Evolutionary conservation across 2,113 vertebrate species (phyloP), one percentile per base, ranked within the genome.

Genomic region (Passer domesticus): DNA sequence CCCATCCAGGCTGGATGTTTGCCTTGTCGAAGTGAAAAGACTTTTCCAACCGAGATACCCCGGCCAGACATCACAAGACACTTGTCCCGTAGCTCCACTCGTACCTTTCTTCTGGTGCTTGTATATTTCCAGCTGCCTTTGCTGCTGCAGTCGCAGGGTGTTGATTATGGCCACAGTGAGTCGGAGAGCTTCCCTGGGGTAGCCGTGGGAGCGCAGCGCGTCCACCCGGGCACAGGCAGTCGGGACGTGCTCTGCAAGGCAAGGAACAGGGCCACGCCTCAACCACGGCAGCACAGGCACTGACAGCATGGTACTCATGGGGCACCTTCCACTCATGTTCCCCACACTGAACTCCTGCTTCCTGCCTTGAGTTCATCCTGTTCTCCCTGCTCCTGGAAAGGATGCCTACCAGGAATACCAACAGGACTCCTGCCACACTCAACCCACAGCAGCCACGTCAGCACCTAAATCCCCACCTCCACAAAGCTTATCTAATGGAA

Each of bases 61-160:
- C 1, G 3, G 20, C 14, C 37, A 77, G 43, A 66, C 13, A 13
- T 28, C 7, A 5, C 1, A 17, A 39, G 56, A 55, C 4, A 7
- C 10, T 59, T 59, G 27, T 86, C 55, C 43, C 4, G 1, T 3
- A 53, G 41, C 13, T 64, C 67, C 79, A 78, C 39, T 70, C 85
- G 19, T 98, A 99, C 99, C 99, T 99, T 99, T 99, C 97, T 99
- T 99, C 97, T 99, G 99, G 97, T 99, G 99, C 94, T 99, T 99
- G 98, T 99, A 99, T 95, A 99, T 99, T 96, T 99, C 99, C 98
- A 99, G 98, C 88, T 99, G 99, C 63, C 98, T 98, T 86, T 99
- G 99, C 95, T 99, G 99, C 89, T 99, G 99, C 72, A 99, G 98
- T 64, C 99, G 98, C 77, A 99, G 97, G 9, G 99, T 99, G 97